phyloP scores from a whole-genome alignment of 1,140 invertebrate species.

The Caenorhabditis brenneri region DNA sequence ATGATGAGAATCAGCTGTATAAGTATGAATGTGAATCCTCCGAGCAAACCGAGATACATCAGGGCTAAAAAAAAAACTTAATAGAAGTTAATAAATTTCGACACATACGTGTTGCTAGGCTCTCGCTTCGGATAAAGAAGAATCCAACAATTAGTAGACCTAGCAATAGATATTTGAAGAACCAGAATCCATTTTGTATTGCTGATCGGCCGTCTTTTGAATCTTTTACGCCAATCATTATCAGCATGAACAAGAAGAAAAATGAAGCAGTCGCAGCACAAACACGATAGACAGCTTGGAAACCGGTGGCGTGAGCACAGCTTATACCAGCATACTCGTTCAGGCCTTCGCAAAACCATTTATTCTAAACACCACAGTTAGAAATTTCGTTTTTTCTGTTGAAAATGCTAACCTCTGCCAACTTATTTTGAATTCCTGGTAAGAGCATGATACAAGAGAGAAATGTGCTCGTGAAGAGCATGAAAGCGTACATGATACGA shows the following conservation, averaged over 20 bases:
- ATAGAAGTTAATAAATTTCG: neutral
- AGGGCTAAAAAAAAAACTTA: slow-evolving; percentile 78
- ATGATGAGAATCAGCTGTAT: slow-evolving; percentile 95
- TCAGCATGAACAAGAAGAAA: slow-evolving; percentile 87
- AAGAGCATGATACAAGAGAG: slow-evolving; percentile 88
- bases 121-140: slow-evolving; percentile 90
- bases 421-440: slow-evolving; percentile 82
- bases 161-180: slow-evolving; percentile 90
- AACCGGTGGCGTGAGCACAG: slow-evolving; percentile 66
- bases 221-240: slow-evolving; percentile 91
- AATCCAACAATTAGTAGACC: slow-evolving; percentile 91
- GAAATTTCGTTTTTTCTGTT: no score
- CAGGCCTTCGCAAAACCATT: slow-evolving; percentile 66
- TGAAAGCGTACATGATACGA: slow-evolving; percentile 92
- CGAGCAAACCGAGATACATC: slow-evolving; percentile 98
- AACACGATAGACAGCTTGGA: slow-evolving; percentile 74
- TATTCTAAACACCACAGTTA: no score
- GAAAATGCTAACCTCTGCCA: no score
- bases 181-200: slow-evolving; percentile 99
- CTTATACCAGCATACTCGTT: slow-evolving; percentile 51
- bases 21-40: slow-evolving; percentile 92
- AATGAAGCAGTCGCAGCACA: slow-evolving; percentile 92
- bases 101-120: slow-evolving; percentile 75
- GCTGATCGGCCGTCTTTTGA: slow-evolving; percentile 88
- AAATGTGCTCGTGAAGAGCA: slow-evolving; percentile 87